These are phyloP conservation scores for Panopea generosa DNA, from an alignment of 2,888 invertebrate genomes.

Conservation along the genomic window DNA sequence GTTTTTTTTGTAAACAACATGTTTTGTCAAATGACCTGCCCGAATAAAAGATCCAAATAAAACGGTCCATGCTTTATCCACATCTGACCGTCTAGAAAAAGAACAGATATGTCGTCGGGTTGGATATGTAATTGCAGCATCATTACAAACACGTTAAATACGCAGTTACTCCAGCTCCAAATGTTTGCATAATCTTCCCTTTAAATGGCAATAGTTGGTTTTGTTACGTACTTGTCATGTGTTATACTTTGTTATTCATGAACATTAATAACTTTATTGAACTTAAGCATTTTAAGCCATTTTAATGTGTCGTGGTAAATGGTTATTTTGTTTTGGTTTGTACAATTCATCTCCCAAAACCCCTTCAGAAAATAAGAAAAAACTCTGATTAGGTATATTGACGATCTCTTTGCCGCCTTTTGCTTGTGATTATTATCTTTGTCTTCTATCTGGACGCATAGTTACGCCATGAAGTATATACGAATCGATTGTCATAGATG, in stretches of 20 bases:
- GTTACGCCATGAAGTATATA: slow-evolving; percentile 28
- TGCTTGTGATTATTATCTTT: slow-evolving; percentile 4
- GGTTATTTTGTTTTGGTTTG: not conserved
- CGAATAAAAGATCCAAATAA: slow-evolving; percentile 70
- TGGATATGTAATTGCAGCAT: slow-evolving; percentile 54
- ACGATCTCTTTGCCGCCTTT: slow-evolving; percentile 61
- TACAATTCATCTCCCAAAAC: slow-evolving; percentile 54
- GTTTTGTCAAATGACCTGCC: slow-evolving; percentile 55
- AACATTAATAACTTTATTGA: not conserved
- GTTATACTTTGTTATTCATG: not conserved
- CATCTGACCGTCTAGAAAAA: slow-evolving; percentile 73
- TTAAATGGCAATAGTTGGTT: slow-evolving; percentile 49
- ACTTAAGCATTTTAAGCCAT: not conserved
- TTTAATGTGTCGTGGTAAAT: not conserved
- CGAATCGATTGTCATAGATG: slow-evolving; percentile 34
- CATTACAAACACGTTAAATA: slow-evolving; percentile 67
- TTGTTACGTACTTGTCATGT: not conserved
- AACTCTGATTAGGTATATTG: slow-evolving; percentile 48
- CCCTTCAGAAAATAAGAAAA: slow-evolving; percentile 44
- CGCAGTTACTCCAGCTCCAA: slow-evolving; percentile 65
- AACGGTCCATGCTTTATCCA: slow-evolving; percentile 72
- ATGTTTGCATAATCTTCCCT: slow-evolving; percentile 72
- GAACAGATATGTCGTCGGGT: slow-evolving; percentile 64
- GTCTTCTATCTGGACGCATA: slow-evolving; percentile 24
- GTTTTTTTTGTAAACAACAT: slow-evolving; percentile 52